phyloP scores from a whole-genome alignment of 2,113 vertebrate species.

The Neoarius graeffei region DNA sequence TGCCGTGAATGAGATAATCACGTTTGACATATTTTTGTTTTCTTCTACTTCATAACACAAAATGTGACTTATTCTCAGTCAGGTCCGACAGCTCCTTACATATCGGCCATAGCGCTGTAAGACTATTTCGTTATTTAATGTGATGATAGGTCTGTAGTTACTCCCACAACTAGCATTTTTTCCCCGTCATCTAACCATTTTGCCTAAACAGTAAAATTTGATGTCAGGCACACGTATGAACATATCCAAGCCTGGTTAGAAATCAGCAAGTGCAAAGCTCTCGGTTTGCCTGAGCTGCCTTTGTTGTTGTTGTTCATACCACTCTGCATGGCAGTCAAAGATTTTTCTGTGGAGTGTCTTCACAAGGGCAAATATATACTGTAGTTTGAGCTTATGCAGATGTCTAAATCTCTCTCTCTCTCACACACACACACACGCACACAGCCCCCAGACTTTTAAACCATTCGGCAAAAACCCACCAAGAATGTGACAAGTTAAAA shows the following conservation, averaged over 20 bases:
- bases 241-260: conserved; percentile 12
- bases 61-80: conserved; percentile 65
- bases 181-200: conserved; percentile 15
- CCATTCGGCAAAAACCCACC: background rate
- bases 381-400: conserved; percentile 53
- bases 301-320: background rate
- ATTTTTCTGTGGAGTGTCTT: conserved; percentile 24
- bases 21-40: conserved; percentile 70
- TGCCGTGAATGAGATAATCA: conserved; percentile 59
- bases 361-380: conserved; percentile 27
- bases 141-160: conserved; percentile 40
- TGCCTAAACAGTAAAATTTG: background rate
- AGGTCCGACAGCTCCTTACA: conserved; percentile 61
- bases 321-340: background rate
- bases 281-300: background rate
- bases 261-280: conserved; percentile 11
- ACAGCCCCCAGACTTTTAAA: conserved; percentile 52
- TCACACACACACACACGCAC: conserved; percentile 44
- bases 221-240: conserved; percentile 23
- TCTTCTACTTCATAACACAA: conserved; percentile 57
- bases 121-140: conserved; percentile 63
- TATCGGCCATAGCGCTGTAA: conserved; percentile 52
- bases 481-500: background rate
- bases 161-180: conserved; percentile 20
- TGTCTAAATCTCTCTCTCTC: conserved; percentile 38